Evolutionary conservation across 2,797 vertebrate species (phyloP), one percentile per base, ranked within the genome.

Genomic region (Setipinna tenuifilis): DNA sequence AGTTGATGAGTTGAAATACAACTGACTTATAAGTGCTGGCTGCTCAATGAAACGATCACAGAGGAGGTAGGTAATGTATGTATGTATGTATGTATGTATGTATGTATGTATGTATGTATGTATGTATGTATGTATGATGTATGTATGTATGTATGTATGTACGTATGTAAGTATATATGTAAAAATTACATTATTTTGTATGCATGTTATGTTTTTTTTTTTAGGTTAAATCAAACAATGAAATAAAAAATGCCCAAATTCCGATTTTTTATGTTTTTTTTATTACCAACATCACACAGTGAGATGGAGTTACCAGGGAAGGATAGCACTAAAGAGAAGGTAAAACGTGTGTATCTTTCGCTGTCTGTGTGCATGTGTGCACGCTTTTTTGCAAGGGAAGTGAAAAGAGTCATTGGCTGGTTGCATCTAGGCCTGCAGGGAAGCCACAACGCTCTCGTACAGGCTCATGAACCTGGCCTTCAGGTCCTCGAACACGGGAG

Each of bases 401-500:
- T 25, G 58, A 17, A 23, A n/a, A 23, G 21, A 25, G 28, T 10
- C 75, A 17, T 14, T 46, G 58, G 57, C 23, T 25, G 16, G 35
- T n/a, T 5, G 2, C 12, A n/a, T 87, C 91, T 90, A 91, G 28
- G 80, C 68, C 10, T 89, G 10, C 10, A 89, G 0, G 6, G 86
- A 81, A 2, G 89, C 31, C 50, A 25, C 83, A 83, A 96, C 88
- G 46, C 94, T 91, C 19, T 91, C 90, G 90, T 95, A 96, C 59
- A 95, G 82, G 48, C 92, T 90, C 0, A 91, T 87, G 0, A 96
- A 86, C 6, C 90, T 94, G 16, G 87, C 85, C 68, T 88, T 94
- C 68, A 96, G 92, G 12, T 91, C 92, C 85, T 95, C 91, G 10
- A 88, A n/a, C 89, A 96, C 94, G 87, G 90, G 94, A 81, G 90